These are phyloP conservation scores for Cordilura impudica DNA, from an alignment of 2,888 invertebrate genomes.

Conservation along the genomic window DNA sequence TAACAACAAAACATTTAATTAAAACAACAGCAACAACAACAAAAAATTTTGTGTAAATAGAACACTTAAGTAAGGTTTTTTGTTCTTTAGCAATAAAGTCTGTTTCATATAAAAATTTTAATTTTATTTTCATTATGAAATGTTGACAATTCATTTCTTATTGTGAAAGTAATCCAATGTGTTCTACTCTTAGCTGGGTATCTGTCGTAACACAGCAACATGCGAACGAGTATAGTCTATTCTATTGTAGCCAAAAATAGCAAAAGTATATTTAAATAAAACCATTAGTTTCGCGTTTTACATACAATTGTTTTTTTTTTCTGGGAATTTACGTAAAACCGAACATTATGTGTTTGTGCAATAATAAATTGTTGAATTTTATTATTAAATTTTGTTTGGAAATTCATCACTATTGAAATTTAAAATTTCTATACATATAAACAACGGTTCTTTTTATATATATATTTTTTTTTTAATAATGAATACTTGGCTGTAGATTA, in stretches of 20 bases:
- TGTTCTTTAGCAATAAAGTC: conserved; percentile 1
- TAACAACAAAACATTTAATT: background rate
- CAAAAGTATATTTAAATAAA: background rate
- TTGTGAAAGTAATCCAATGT: conserved; percentile 3
- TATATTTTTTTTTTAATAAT: background rate
- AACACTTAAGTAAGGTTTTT: conserved; percentile 10
- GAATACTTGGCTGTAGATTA: background rate
- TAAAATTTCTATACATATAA: too few relatives aligned
- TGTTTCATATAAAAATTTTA: conserved; percentile 7
- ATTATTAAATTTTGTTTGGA: background rate
- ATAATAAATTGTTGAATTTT: too few relatives aligned
- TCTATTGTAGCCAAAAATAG: background rate
- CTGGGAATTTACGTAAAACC: too few relatives aligned
- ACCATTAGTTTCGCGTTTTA: background rate
- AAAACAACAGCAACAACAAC: background rate
- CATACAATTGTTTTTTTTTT: background rate
- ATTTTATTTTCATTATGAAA: background rate
- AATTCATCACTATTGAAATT: too few relatives aligned
- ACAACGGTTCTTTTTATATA: too few relatives aligned
- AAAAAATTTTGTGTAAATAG: conserved; percentile 12
- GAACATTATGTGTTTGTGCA: too few relatives aligned
- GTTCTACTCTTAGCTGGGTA: background rate
- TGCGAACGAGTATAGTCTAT: too few relatives aligned
- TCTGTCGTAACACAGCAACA: background rate
- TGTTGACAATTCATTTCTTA: conserved; percentile 1